Percentiles rank a stretch among this genome's conserved stretches.
Conservation (phyloP, 2,113 vertebrate genomes). For the Aramus guarauna region DNA sequence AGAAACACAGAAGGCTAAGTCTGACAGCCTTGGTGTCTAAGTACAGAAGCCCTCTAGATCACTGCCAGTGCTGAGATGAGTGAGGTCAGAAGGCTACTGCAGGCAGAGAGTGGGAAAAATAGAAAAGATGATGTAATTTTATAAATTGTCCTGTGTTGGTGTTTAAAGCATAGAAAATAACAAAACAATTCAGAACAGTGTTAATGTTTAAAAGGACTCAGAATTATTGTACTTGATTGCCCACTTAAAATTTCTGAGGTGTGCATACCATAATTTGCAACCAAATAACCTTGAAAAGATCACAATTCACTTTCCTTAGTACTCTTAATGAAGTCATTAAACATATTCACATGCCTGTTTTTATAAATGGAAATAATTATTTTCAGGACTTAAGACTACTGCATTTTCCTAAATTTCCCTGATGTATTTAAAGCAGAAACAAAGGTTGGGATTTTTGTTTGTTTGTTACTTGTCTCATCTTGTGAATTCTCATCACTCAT, state of each 20-base stretch:
- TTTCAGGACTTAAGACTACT: background rate
- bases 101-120: background rate
- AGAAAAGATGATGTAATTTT: background rate
- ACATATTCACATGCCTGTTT: background rate
- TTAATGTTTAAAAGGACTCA: background rate
- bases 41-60: background rate
- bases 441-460: background rate
- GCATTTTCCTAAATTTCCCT: background rate
- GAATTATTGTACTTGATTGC: background rate
- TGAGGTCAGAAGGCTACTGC: background rate
- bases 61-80: background rate
- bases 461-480: background rate
- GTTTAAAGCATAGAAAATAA: background rate
- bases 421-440: background rate
- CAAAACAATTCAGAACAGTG: background rate
- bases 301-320: background rate
- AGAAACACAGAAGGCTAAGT: background rate
- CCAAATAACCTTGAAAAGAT: constrained; percentile 16
- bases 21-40: background rate
- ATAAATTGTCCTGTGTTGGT: background rate
- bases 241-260: background rate
- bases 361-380: background rate
- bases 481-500: background rate
- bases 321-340: background rate
- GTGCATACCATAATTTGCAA: background rate